Evolutionary conservation across 2,888 invertebrate species (phyloP).

Genomic region (Pristionchus fissidentatus): DNA sequence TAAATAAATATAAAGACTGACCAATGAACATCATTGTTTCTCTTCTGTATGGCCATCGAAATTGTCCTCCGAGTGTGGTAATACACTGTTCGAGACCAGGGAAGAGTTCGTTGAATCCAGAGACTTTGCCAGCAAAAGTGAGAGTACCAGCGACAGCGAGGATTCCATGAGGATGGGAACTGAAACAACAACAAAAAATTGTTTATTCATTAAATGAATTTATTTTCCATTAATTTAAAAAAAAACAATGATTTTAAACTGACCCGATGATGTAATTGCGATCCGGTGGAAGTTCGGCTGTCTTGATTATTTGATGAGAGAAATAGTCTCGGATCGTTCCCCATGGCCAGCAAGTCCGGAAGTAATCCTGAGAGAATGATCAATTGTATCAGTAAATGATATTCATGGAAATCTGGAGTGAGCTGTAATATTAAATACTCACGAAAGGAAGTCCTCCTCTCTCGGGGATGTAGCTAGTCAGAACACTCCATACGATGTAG

Average conservation of each 20-base stretch:
- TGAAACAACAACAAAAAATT: not conserved
- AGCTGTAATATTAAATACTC: not conserved
- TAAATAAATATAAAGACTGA: not conserved
- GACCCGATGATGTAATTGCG: conserved; percentile 36
- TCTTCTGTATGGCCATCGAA: conserved; percentile 16
- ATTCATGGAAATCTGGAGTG: too few relatives aligned
- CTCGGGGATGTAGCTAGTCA: not conserved
- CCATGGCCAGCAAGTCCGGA: conserved; percentile 40
- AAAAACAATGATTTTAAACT: not conserved
- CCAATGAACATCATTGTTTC: conserved; percentile 37
- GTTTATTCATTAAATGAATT: not conserved
- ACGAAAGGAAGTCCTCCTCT: conserved; percentile 11
- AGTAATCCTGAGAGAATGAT: not conserved
- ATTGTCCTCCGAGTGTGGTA: conserved; percentile 29
- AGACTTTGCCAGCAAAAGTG: conserved; percentile 30
- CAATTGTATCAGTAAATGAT: too few relatives aligned
- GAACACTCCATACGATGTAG: not conserved
- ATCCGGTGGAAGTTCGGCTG: conserved; percentile 40
- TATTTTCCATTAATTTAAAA: not conserved
- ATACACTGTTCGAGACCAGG: conserved; percentile 5
- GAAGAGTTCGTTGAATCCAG: conserved; percentile 42
- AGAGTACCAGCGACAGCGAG: conserved; percentile 31
- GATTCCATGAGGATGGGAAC: conserved; percentile 43
- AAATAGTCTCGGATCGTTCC: conserved; percentile 19
- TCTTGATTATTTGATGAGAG: conserved; percentile 43